These are phyloP conservation scores for Heterodera schachtii DNA, from an alignment of 1,140 invertebrate genomes.

Conservation along the genomic window DNA sequence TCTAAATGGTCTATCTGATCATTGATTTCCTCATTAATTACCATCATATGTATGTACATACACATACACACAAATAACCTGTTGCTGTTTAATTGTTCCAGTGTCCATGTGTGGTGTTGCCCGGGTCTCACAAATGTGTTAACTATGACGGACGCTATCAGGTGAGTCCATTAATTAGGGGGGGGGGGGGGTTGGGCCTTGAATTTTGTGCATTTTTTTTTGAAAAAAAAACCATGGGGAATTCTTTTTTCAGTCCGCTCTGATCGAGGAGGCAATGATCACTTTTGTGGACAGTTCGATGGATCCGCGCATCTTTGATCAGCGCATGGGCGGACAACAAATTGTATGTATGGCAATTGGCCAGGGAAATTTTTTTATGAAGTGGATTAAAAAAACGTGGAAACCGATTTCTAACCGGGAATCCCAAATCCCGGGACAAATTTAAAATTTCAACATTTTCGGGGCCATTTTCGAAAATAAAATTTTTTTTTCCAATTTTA, in stretches of 20 bases:
- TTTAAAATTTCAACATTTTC: no score
- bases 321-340: constrained; percentile 40
- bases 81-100: constrained; percentile 4
- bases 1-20: no score
- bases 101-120: constrained; percentile 49
- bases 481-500: no score
- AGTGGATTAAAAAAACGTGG: no score
- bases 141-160: constrained; percentile 35
- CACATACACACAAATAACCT: no score
- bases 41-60: no score
- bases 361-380: not conserved
- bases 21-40: no score
- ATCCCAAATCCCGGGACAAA: no score
- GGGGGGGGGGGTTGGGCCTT: not conserved
- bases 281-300: constrained; percentile 49
- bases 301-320: constrained; percentile 46
- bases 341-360: constrained; percentile 34
- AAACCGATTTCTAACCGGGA: no score
- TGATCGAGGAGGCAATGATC: constrained; percentile 53
- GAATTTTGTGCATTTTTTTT: not conserved
- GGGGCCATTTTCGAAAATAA: no score
- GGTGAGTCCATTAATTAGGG: not conserved
- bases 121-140: constrained; percentile 43
- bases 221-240: not conserved
- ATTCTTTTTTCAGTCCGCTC: constrained; percentile 31